Base-by-base conservation (phyloP, 2,113 vertebrate species). In the Phaetusa simplex region DNA sequence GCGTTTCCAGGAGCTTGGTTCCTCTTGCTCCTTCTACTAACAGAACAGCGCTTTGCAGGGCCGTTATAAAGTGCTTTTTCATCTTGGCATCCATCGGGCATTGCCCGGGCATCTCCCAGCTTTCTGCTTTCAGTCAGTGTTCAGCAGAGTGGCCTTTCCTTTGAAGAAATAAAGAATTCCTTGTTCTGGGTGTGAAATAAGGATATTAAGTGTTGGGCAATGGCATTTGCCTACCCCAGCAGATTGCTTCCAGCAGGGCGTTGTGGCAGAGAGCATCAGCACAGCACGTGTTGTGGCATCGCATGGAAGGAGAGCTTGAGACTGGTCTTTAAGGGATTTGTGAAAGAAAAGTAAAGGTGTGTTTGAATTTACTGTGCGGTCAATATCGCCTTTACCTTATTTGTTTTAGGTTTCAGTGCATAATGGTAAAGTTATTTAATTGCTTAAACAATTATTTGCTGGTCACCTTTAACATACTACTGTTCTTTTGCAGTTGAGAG, bases 121-220 rank as follows among this genome's bases (percentile, higher is more conserved):
- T 82, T 94, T 79, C 78, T 95, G 58, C 76, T 89, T 50, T 27
- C 45, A 53, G 47, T 49, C 81, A 71, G 50, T n/a, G 36, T 67
- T 94, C 64, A 74, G 76, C 80, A 92, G 91, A 84, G 53, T 84
- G 79, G 82, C 74, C 82, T 90, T 91, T 81, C 64, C 61, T 86
- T 85, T 91, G 89, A 88, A 91, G 91, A 91, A 92, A 86, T 64
- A 93, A 84, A 90, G 43, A 95, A 77, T 64, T 58, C 26, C 47
- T 91, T 71, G 6, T 80, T 83, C 79, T 74, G 56, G 64, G 40
- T 93, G 47, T 58, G 52, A 96, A 90, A 86, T 29, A 77, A 82
- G 47, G 74, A 77, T 96, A 93, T 91, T 73, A 91, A 88, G 15
- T 52, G n/a, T 61, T 94, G 71, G 64, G 82, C 32, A 20, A 20